Conservation (phyloP, 1,140 invertebrate species). For the Pseudomyrmex flavicornis region DNA sequence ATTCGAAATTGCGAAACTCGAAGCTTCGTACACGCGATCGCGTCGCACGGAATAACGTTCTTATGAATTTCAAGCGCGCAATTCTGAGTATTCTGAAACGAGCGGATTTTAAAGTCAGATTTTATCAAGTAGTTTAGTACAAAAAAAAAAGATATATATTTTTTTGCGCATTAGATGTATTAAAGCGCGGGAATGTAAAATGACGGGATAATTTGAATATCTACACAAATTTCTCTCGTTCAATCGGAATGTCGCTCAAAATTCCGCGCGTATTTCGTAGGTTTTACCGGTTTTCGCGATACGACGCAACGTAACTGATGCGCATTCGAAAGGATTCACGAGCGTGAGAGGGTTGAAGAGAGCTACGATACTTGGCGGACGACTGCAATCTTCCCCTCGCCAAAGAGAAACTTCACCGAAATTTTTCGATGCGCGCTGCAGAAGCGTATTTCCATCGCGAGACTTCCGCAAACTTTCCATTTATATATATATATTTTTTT, state of each 20-base stretch:
- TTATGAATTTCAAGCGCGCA: constrained; percentile 34
- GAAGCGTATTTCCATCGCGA: constrained; percentile 29
- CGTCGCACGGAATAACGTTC: background rate
- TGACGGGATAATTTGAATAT: background rate
- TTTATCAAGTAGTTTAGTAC: background rate
- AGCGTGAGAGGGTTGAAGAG: constrained; percentile 19
- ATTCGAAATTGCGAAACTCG: constrained; percentile 15
- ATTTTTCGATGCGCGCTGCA: constrained; percentile 4
- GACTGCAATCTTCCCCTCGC: background rate
- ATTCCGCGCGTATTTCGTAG: background rate
- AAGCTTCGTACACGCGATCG: constrained; percentile 2
- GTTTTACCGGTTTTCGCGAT: background rate
- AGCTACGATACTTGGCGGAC: background rate
- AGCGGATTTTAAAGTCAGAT: background rate
- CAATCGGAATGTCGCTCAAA: too few species aligned
- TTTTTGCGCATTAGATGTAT: too few species aligned
- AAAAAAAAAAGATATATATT: background rate
- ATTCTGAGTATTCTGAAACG: background rate
- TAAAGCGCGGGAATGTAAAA: background rate
- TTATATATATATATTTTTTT: constrained; percentile 17
- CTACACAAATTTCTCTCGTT: background rate
- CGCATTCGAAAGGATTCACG: background rate
- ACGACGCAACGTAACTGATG: constrained; percentile 32
- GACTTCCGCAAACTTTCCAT: constrained; percentile 19
- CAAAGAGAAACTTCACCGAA: constrained; percentile 19